Evolutionary conservation across 2,797 vertebrate genomes (phyloP).

Genomic region (Ibycter americanus): DNA sequence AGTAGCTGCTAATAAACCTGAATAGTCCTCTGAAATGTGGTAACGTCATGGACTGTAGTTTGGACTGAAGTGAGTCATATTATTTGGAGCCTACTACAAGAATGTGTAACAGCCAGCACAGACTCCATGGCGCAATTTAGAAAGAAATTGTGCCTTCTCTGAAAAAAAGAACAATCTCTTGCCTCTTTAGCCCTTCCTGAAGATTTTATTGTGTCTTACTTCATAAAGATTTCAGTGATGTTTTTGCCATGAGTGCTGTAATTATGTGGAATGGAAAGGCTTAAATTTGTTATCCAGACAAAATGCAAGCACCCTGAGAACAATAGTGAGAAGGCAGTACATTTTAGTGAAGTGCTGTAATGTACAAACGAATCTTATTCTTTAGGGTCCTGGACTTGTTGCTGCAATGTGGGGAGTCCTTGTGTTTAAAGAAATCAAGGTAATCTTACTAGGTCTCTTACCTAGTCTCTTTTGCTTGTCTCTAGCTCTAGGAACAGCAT

Average conservation of each 20-base stretch:
- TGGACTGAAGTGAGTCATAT: background rate
- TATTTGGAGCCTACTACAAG: background rate
- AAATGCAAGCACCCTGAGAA: background rate
- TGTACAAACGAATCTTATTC: slow-evolving; percentile 19
- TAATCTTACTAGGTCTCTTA: slow-evolving; percentile 21
- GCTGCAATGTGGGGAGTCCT: slow-evolving; percentile 89
- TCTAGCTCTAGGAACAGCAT: background rate
- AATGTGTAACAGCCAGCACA: background rate
- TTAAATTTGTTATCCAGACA: background rate
- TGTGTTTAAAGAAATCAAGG: slow-evolving; percentile 85
- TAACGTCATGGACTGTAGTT: background rate
- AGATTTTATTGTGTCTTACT: background rate
- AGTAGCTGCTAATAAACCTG: background rate
- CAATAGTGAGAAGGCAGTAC: background rate
- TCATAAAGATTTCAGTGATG: background rate
- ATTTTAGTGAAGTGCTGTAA: background rate
- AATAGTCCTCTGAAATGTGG: background rate
- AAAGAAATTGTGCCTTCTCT: background rate
- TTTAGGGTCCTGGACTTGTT: slow-evolving; percentile 87
- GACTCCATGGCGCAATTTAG: background rate
- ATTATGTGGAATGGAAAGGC: background rate
- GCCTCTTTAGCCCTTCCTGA: background rate
- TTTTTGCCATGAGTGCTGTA: background rate
- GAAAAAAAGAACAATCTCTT: background rate
- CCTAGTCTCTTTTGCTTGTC: background rate